Conservation (phyloP, 1,140 invertebrate species). For the Trachymyrmex septentrionalis region DNA sequence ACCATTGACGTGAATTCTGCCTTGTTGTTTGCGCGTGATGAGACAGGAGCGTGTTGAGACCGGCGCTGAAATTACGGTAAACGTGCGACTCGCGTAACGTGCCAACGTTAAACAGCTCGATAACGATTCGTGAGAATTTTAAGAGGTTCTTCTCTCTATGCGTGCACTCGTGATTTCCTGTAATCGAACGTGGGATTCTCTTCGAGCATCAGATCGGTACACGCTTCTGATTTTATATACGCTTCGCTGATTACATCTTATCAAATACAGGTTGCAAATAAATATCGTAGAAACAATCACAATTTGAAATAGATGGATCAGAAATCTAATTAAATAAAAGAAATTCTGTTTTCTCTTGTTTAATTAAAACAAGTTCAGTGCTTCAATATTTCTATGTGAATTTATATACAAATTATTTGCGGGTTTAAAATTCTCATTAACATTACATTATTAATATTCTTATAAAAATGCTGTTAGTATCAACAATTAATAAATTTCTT, state of each 20-base stretch:
- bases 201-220: not conserved
- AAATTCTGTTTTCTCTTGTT: too few species aligned
- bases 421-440: too few species aligned
- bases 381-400: too few species aligned
- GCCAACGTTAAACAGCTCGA: conserved; percentile 9
- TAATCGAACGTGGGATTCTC: conserved; percentile 21
- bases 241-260: not conserved
- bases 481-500: too few species aligned
- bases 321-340: too few species aligned
- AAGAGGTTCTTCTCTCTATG: not conserved
- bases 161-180: conserved; percentile 3
- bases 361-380: too few species aligned
- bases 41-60: conserved; percentile 14
- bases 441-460: too few species aligned
- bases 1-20: not conserved
- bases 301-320: too few species aligned
- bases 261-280: not conserved
- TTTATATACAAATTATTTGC: too few species aligned
- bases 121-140: conserved; percentile 53
- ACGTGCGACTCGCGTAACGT: conserved; percentile 24
- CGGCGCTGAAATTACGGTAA: conserved; percentile 25
- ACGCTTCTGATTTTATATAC: not conserved
- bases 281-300: not conserved
- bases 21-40: conserved; percentile 26
- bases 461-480: too few species aligned